Conservation (phyloP, 1,140 invertebrate species). For the Neelides sp. region DNA sequence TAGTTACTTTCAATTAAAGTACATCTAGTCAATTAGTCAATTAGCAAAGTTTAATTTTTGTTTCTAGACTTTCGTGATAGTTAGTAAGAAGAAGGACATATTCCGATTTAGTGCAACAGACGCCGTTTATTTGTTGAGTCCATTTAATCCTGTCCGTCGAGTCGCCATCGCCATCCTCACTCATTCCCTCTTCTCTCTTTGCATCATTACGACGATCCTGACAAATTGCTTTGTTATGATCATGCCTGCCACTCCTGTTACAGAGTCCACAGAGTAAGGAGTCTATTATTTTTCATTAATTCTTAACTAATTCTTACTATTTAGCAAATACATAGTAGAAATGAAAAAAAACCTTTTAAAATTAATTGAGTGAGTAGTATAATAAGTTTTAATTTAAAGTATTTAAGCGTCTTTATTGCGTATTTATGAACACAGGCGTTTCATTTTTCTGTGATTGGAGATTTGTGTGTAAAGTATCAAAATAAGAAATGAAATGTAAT, state of each 20-base stretch:
- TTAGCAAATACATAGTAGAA: too few relatives aligned
- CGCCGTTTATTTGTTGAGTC: slow-evolving; percentile 85
- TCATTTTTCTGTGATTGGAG: too few relatives aligned
- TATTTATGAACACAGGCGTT: too few relatives aligned
- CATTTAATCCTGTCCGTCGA: slow-evolving; percentile 92
- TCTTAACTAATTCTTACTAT: too few relatives aligned
- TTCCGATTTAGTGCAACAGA: slow-evolving; percentile 95
- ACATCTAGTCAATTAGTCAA: neutral
- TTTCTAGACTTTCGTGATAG: slow-evolving; percentile 90
- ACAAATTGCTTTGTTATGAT: slow-evolving; percentile 97
- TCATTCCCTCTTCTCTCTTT: slow-evolving; percentile 92
- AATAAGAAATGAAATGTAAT: too few relatives aligned
- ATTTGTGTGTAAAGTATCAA: too few relatives aligned
- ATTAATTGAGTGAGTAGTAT: too few relatives aligned
- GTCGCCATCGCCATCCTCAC: slow-evolving; percentile 95
- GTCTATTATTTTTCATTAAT: too few relatives aligned
- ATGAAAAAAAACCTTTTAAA: too few relatives aligned
- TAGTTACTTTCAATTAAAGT: neutral
- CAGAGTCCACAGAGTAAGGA: slow-evolving; percentile 83
- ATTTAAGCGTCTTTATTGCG: too few relatives aligned
- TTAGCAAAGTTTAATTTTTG: slow-evolving; percentile 33
- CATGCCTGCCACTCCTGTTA: slow-evolving; percentile 78
- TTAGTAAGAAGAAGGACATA: slow-evolving; percentile 96
- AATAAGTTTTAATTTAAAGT: too few relatives aligned
- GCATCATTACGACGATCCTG: slow-evolving; percentile 95